phyloP scores from a whole-genome alignment of 2,888 invertebrate species.

The Lasius platythorax region DNA sequence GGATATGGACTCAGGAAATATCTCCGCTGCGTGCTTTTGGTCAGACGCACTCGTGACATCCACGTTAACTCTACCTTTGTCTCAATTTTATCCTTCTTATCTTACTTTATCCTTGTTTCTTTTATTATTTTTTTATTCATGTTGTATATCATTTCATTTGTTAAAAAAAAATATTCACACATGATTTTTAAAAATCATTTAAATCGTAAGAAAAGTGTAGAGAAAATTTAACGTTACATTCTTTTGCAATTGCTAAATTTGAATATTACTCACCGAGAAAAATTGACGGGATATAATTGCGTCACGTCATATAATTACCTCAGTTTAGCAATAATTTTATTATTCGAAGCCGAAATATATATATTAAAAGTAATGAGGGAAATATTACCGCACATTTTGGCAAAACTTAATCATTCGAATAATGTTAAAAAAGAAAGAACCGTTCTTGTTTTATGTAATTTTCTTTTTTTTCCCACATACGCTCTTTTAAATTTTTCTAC shows the following conservation, averaged over 20 bases:
- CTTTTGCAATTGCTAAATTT: constrained; percentile 24
- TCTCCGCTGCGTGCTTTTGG: neutral
- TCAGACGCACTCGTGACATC: neutral
- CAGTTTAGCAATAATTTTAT: constrained; percentile 25
- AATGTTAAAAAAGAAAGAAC: neutral
- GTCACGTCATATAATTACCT: constrained; percentile 24
- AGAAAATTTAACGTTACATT: constrained; percentile 4
- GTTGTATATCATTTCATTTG: neutral
- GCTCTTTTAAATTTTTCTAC: constrained; percentile 23
- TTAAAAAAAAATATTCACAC: neutral
- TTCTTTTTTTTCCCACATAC: neutral
- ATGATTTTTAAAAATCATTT: constrained; percentile 11
- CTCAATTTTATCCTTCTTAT: constrained; percentile 24
- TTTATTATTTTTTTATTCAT: constrained; percentile 19
- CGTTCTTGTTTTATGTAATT: constrained; percentile 5
- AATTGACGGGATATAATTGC: constrained; percentile 11
- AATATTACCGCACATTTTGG: neutral
- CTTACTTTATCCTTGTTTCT: neutral
- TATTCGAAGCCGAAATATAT: constrained; percentile 28
- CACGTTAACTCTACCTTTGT: constrained; percentile 7
- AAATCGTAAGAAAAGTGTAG: neutral
- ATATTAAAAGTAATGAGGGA: constrained; percentile 32
- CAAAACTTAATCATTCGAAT: constrained; percentile 14
- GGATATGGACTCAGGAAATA: neutral
- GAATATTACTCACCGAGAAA: constrained; percentile 12